Conservation (phyloP, 2,797 vertebrate genomes). For the Enteromius unitaeniatus region DNA sequence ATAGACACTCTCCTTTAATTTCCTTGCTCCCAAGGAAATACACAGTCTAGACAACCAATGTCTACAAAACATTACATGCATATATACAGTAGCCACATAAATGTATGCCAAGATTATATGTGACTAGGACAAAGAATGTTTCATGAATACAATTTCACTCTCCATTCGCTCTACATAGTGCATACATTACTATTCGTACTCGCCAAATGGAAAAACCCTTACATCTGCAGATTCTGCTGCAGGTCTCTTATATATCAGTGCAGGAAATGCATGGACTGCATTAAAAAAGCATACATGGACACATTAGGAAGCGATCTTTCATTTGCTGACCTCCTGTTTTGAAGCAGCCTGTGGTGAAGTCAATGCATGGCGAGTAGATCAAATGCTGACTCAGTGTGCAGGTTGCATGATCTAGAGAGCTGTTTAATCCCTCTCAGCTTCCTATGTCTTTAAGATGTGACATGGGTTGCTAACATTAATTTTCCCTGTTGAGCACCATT, state of each 20-base stretch:
- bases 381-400: constrained; percentile 40
- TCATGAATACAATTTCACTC: constrained; percentile 70
- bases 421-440: constrained; percentile 31
- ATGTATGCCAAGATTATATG: constrained; percentile 62
- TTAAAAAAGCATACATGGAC: constrained; percentile 28
- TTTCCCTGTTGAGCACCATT: not conserved
- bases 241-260: not conserved
- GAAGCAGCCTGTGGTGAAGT: constrained; percentile 24
- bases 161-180: constrained; percentile 60
- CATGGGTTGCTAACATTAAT: constrained; percentile 31
- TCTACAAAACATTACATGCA: constrained; percentile 48
- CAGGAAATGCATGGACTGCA: constrained; percentile 16
- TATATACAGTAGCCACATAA: constrained; percentile 53
- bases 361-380: constrained; percentile 32
- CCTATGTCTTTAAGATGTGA: constrained; percentile 34
- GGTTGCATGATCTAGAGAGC: not conserved
- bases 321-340: constrained; percentile 30
- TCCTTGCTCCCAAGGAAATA: constrained; percentile 35
- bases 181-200: constrained; percentile 45
- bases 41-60: constrained; percentile 22
- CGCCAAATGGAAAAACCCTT: constrained; percentile 35
- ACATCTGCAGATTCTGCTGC: constrained; percentile 40
- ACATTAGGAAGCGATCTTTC: not conserved
- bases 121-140: constrained; percentile 50
- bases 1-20: constrained; percentile 46